phyloP scores from a whole-genome alignment of 2,797 vertebrate species.

The Tokudaia tokunoshimensis region DNA sequence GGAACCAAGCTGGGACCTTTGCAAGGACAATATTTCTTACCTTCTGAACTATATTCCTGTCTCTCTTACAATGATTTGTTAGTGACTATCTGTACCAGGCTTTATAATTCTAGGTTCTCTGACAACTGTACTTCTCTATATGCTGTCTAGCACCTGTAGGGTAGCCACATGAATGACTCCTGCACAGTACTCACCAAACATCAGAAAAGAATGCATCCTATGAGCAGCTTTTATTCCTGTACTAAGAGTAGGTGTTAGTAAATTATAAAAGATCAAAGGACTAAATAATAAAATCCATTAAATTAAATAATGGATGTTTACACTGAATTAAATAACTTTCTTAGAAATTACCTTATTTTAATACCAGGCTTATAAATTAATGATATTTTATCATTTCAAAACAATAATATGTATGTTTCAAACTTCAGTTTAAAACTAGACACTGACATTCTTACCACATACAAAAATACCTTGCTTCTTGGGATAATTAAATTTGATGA shows the following conservation, averaged over 20 bases:
- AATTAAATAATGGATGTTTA: background rate
- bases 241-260: background rate
- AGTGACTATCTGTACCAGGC: fast-evolving
- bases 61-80: background rate
- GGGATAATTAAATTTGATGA: slow-evolving; percentile 46
- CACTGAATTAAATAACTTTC: background rate
- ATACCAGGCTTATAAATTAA: background rate
- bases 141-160: too few relatives aligned
- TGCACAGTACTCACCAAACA: background rate
- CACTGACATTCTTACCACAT: background rate
- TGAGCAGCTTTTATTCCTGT: background rate
- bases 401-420: background rate
- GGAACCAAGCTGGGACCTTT: background rate
- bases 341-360: slow-evolving; percentile 1
- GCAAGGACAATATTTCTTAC: background rate
- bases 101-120: background rate
- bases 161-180: too few relatives aligned
- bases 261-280: background rate
- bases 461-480: slow-evolving; percentile 3
- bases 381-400: slow-evolving; percentile 8
- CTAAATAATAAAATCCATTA: slow-evolving; percentile 13
- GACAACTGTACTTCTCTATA: background rate
- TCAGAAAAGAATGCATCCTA: background rate
- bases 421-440: slow-evolving; percentile 16
- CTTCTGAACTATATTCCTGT: background rate